Evolutionary conservation across 2,113 vertebrate species (phyloP).

Genomic region (Cervus canadensis): DNA sequence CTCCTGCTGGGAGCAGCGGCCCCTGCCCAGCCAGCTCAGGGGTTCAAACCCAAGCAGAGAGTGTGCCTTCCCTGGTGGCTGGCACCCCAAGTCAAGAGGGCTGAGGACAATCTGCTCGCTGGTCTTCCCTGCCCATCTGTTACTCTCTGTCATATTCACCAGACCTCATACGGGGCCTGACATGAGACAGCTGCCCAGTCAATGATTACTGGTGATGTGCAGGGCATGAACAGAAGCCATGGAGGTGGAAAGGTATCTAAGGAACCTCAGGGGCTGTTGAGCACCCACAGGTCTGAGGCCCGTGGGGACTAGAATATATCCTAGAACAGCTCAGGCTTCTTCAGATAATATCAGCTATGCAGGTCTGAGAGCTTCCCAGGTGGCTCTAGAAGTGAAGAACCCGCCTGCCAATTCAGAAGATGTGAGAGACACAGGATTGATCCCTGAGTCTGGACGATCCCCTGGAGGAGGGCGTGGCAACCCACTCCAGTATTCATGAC

Average conservation of each 20-base stretch:
- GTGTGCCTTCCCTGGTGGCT: neutral
- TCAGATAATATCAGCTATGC: neutral
- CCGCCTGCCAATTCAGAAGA: neutral
- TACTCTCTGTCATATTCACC: neutral
- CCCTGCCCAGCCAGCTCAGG: conserved; percentile 9
- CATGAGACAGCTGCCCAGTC: neutral
- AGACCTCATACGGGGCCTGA: neutral
- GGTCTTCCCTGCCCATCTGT: neutral
- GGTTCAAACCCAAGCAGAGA: neutral
- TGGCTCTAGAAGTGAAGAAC: neutral
- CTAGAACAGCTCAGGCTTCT: neutral
- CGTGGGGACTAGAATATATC: too few relatives aligned
- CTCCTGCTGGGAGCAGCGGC: neutral
- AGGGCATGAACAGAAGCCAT: neutral
- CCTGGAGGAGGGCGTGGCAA: neutral
- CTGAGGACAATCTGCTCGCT: neutral
- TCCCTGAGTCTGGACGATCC: neutral
- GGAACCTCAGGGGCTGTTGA: neutral
- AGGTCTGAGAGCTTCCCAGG: neutral
- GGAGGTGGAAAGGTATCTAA: accelerated
- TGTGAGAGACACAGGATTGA: accelerated
- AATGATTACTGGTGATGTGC: neutral
- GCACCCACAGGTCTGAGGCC: too few relatives aligned
- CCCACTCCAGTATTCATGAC: neutral
- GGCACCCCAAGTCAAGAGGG: neutral